Evolutionary conservation across 2,113 vertebrate genomes (phyloP).

Genomic region (Psilopsiagon aymara): DNA sequence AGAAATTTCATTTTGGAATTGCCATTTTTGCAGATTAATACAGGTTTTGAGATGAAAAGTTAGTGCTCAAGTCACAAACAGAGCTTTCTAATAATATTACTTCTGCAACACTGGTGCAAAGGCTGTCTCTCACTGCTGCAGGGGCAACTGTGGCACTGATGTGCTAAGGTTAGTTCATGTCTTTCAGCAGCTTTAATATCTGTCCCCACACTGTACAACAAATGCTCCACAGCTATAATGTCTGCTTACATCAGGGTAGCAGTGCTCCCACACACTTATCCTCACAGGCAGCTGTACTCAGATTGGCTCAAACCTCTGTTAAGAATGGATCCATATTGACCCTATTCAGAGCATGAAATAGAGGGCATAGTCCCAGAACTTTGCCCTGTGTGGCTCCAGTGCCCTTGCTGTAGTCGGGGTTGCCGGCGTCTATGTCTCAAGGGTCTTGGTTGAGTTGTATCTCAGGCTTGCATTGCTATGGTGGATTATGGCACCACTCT

Average conservation of each 20-base stretch:
- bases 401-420: neutral
- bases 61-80: neutral
- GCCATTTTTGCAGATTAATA: neutral
- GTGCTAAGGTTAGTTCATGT: neutral
- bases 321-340: neutral
- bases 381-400: neutral
- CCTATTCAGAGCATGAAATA: neutral
- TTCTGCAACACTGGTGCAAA: neutral
- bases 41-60: neutral
- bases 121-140: neutral
- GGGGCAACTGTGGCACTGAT: neutral
- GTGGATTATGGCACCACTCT: neutral
- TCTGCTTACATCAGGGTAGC: neutral
- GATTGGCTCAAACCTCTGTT: neutral
- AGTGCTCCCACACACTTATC: accelerated
- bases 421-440: accelerated
- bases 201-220: neutral
- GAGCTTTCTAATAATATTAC: neutral
- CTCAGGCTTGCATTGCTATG: neutral
- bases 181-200: neutral
- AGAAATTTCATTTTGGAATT: neutral
- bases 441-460: neutral
- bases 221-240: neutral
- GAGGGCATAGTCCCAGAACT: neutral
- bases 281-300: accelerated